phyloP scores from a whole-genome alignment of 1,140 invertebrate genomes.

The Wiebesia pumilae region DNA sequence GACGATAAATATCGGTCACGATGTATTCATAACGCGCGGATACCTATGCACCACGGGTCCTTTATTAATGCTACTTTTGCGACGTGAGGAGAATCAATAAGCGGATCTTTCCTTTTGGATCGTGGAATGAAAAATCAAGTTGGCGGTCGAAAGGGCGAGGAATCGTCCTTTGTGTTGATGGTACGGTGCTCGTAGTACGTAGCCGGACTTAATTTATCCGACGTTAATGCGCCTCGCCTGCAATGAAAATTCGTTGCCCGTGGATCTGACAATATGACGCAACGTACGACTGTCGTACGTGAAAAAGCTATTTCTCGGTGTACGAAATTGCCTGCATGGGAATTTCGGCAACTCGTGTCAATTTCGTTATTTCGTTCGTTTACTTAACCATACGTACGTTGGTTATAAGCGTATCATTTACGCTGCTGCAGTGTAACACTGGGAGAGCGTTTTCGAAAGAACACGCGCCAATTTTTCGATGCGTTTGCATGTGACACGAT shows the following conservation, averaged over 20 bases:
- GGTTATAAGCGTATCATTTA: neutral
- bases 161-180: conserved; percentile 35
- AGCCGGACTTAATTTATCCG: conserved; percentile 34
- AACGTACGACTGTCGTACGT: too few relatives aligned
- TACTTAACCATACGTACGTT: neutral
- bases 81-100: conserved; percentile 51
- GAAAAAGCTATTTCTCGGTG: neutral
- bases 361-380: neutral
- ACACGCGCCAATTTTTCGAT: conserved; percentile 16
- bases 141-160: conserved; percentile 4
- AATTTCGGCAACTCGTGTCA: neutral
- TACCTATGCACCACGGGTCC: conserved; percentile 4
- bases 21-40: conserved; percentile 56
- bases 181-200: neutral
- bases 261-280: too few relatives aligned
- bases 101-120: conserved; percentile 50
- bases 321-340: neutral
- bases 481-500: conserved; percentile 43
- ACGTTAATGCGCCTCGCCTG: neutral
- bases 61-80: conserved; percentile 27
- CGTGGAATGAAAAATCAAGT: conserved; percentile 50
- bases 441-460: neutral
- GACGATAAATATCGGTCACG: conserved; percentile 64
- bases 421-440: neutral
- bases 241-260: too few relatives aligned